These are phyloP conservation scores for Sycophila texana DNA, from an alignment of 2,888 invertebrate genomes.

Conservation along the genomic window DNA sequence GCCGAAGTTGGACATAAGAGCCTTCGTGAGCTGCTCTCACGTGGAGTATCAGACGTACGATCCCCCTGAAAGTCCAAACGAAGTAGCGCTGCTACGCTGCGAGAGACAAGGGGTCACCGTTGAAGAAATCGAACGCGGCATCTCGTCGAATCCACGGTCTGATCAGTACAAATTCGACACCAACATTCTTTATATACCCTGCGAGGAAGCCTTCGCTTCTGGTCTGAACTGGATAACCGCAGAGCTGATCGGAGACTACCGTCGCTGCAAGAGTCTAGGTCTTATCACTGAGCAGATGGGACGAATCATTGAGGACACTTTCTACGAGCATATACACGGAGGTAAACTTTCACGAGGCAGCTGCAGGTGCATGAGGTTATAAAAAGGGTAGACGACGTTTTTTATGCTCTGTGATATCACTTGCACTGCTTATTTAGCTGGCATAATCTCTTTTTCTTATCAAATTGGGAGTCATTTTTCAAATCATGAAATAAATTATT, in stretches of 20 bases:
- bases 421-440: too few relatives aligned
- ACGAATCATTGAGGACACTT: constrained; percentile 1
- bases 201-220: constrained; percentile 11
- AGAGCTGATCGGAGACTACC: constrained; percentile 26
- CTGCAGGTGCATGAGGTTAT: too few relatives aligned
- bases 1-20: neutral
- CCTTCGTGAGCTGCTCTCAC: constrained; percentile 33
- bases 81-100: constrained; percentile 28
- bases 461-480: too few relatives aligned
- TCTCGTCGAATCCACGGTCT: neutral
- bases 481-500: too few relatives aligned
- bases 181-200: constrained; percentile 17
- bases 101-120: constrained; percentile 10
- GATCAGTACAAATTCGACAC: constrained; percentile 1
- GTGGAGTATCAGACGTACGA: constrained; percentile 26
- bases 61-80: constrained; percentile 26
- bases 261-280: constrained; percentile 19
- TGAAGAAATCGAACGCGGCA: constrained; percentile 4
- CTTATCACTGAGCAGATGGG: neutral
- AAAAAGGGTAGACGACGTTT: too few relatives aligned
- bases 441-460: too few relatives aligned
- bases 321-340: constrained; percentile 14
- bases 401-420: too few relatives aligned
- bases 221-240: constrained; percentile 19
- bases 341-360: neutral